Conservation (phyloP, 2,797 vertebrate genomes). For the Sphenodon punctatus region DNA sequence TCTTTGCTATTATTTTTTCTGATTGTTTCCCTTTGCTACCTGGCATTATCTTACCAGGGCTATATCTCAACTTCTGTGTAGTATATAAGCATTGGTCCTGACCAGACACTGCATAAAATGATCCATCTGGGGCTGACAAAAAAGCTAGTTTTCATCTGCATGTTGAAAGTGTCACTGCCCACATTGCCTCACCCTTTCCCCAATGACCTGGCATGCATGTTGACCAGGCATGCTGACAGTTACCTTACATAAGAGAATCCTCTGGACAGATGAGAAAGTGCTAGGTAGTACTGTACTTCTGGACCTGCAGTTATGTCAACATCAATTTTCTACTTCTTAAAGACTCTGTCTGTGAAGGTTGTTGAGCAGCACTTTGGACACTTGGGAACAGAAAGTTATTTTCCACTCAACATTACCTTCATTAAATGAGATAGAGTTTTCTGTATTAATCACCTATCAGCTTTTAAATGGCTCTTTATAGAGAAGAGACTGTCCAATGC, state of each 20-base stretch:
- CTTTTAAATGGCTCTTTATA: conserved; percentile 6
- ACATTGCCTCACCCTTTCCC: not conserved
- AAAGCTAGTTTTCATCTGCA: not conserved
- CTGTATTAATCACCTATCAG: not conserved
- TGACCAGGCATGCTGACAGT: not conserved
- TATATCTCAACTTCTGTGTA: conserved; percentile 1
- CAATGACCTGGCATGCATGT: not conserved
- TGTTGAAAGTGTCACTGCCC: not conserved
- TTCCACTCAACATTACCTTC: conserved; percentile 15
- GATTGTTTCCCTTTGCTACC: not conserved
- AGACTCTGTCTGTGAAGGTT: not conserved
- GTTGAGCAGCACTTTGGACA: not conserved
- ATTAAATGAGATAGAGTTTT: conserved; percentile 13
- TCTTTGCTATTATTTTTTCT: not conserved
- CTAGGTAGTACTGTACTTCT: not conserved
- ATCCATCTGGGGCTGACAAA: not conserved
- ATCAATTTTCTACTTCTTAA: not conserved
- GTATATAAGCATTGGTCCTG: conserved; percentile 1
- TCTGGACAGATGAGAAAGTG: not conserved
- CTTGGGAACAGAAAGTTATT: conserved; percentile 39
- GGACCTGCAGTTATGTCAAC: conserved; percentile 60
- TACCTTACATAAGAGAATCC: not conserved
- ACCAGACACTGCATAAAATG: not conserved
- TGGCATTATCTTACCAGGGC: not conserved
- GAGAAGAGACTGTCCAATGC: no score